Percentiles rank a stretch among this genome's conserved stretches.
Conservation (phyloP, 2,797 vertebrate species). For the Rhinella marina region DNA sequence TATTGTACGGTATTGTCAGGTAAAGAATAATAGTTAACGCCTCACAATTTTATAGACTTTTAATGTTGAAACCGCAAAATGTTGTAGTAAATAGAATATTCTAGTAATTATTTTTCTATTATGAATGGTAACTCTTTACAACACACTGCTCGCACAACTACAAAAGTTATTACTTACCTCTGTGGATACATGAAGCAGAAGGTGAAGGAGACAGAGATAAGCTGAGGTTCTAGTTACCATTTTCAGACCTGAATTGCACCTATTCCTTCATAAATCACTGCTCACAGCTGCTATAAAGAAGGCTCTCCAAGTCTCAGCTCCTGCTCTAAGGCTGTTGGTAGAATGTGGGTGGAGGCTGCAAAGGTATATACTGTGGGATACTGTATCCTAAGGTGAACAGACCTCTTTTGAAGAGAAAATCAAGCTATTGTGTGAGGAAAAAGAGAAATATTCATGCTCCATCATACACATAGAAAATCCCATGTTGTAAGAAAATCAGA, state of each 20-base stretch:
- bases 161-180: slow-evolving; percentile 36
- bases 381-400: slow-evolving; percentile 29
- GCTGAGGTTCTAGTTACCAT: slow-evolving; percentile 27
- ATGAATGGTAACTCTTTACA: background rate
- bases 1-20: background rate
- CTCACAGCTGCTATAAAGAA: slow-evolving; percentile 44
- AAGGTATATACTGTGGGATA: slow-evolving; percentile 47
- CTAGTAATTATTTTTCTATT: background rate
- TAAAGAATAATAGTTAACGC: background rate
- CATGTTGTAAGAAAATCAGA: background rate
- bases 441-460: background rate
- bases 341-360: slow-evolving; percentile 51
- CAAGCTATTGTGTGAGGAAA: slow-evolving; percentile 8
- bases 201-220: background rate
- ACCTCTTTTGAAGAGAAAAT: slow-evolving; percentile 1
- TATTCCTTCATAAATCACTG: slow-evolving; percentile 2
- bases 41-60: background rate
- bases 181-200: slow-evolving; percentile 7
- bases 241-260: slow-evolving; percentile 21
- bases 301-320: slow-evolving; percentile 16
- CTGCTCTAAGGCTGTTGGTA: slow-evolving; percentile 44
- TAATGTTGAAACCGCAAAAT: background rate
- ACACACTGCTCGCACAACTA: background rate
- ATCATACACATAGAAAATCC: background rate
- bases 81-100: background rate